Evolutionary conservation across 2,113 vertebrate genomes (phyloP), one percentile per base, ranked within the genome.

Genomic region (Eulemur macaco): DNA sequence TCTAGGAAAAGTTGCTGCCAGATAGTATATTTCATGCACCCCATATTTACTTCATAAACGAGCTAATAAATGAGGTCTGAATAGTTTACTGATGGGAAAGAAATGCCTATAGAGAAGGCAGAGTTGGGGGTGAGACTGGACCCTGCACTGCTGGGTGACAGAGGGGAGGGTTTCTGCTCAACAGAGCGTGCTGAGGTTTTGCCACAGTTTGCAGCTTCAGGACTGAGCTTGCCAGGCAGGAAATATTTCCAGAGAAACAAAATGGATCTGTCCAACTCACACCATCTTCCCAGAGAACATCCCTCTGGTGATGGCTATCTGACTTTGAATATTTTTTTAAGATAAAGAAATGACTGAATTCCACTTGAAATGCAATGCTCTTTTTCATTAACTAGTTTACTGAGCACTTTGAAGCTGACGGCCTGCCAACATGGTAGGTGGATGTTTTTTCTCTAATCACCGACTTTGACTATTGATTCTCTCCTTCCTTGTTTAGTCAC

Each of bases 1-100:
- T 83, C 31, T 95, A 64, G 74, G 45, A 76, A 74, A 95, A 89
- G 80, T 58, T 83, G 37, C 58, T 83, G 80, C 58, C 54, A 81
- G 37, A 76, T 86, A 39, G 88, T 84, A 83, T 64, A 84, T 71
- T 96, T 78, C 71, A 81, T 74, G n/a, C 13, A 27, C 50, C n/a
- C n/a, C 42, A 77, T 92, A 64, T 86, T 92, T 89, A 83, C 71
- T 71, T 54, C 27, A 58, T 50, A 92, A 91, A 78, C n/a, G 69
- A 77, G n/a, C 52, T 64, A 50, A 89, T n/a, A 42, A 82, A n/a
- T 23, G 56, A 69, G 80, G 7, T 25, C 45, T 50, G 45, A 34
- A 34, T 58, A 42, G 25, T 89, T 89, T 68, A 45, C 39, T 29
- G 31, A 54, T 10, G 66, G n/a, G 47, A 52, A 50, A 73, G 34